Conservation (phyloP, 1,140 invertebrate genomes). For the Varroa destructor region DNA sequence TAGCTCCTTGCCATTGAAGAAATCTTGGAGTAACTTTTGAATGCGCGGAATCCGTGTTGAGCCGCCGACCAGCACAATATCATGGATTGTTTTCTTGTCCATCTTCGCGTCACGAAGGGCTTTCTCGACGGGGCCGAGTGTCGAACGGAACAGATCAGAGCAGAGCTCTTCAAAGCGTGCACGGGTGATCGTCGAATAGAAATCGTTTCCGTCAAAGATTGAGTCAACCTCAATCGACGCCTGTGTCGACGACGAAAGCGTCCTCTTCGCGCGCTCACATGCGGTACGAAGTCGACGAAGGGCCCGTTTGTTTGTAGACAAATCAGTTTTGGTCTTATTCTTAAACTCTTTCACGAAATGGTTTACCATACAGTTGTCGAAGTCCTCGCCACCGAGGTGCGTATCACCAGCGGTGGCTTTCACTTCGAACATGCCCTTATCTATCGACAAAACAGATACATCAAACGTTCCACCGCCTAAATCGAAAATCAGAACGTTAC, state of each 20-base stretch:
- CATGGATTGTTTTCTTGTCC: conserved; percentile 41
- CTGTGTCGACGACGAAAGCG: conserved; percentile 36
- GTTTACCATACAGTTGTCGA: conserved; percentile 40
- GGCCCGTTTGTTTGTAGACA: conserved; percentile 34
- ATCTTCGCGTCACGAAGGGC: conserved; percentile 43
- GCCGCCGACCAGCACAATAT: conserved; percentile 46
- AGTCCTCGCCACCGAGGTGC: conserved; percentile 52
- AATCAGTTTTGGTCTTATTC: conserved; percentile 36
- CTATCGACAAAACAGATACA: conserved; percentile 45
- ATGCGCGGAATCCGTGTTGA: conserved; percentile 40
- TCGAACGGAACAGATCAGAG: conserved; percentile 37
- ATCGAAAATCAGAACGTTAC: conserved; percentile 41
- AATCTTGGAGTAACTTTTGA: conserved; percentile 36
- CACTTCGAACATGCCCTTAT: conserved; percentile 48
- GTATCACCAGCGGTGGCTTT: conserved; percentile 61
- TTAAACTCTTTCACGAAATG: conserved; percentile 37
- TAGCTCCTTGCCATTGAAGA: conserved; percentile 40
- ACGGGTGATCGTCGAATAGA: conserved; percentile 33
- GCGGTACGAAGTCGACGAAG: conserved; percentile 36
- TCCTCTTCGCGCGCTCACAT: conserved; percentile 37
- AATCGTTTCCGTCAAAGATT: conserved; percentile 35
- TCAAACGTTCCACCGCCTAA: conserved; percentile 47
- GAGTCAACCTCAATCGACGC: conserved; percentile 38
- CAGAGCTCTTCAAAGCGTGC: conserved; percentile 39
- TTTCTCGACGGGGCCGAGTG: conserved; percentile 38